phyloP scores from a whole-genome alignment of 2,888 invertebrate species.

The Dasysyrphus tricinctus region DNA sequence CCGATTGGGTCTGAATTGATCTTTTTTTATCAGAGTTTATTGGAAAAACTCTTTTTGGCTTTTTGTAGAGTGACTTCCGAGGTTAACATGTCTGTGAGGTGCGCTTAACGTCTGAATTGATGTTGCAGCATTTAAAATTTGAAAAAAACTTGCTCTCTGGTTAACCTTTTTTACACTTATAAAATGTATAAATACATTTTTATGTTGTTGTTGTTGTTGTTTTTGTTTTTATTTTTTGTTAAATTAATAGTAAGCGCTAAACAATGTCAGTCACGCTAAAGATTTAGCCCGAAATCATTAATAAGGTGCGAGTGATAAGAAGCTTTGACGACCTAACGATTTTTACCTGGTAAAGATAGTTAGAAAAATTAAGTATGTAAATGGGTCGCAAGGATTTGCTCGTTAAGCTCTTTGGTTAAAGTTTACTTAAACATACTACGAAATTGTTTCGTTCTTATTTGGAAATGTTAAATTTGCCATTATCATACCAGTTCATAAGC shows the following conservation, averaged over 20 bases:
- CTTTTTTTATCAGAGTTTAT: slow-evolving; percentile 11
- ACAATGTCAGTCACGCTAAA: neutral
- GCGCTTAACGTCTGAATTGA: slow-evolving; percentile 7
- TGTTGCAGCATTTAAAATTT: slow-evolving; percentile 5
- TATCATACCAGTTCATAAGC: no score
- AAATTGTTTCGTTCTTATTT: no score
- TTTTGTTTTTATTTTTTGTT: neutral
- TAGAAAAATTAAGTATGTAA: neutral
- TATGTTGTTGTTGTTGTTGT: neutral
- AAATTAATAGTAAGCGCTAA: neutral
- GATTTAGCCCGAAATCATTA: neutral
- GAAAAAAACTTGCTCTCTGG: neutral
- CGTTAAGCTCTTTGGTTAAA: neutral
- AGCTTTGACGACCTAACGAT: neutral
- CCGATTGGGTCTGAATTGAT: slow-evolving; percentile 33
- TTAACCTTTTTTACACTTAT: neutral
- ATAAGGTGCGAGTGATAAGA: slow-evolving; percentile 25
- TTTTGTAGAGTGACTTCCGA: slow-evolving; percentile 4
- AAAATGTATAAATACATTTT: neutral
- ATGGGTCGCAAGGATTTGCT: neutral
- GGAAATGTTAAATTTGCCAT: no score
- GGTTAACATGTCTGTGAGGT: slow-evolving; percentile 28
- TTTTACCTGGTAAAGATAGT: neutral
- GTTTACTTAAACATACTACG: no score
- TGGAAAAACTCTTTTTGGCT: slow-evolving; percentile 9